These are phyloP conservation scores for Biston stratarius DNA, from an alignment of 2,888 invertebrate species.

Conservation along the genomic window DNA sequence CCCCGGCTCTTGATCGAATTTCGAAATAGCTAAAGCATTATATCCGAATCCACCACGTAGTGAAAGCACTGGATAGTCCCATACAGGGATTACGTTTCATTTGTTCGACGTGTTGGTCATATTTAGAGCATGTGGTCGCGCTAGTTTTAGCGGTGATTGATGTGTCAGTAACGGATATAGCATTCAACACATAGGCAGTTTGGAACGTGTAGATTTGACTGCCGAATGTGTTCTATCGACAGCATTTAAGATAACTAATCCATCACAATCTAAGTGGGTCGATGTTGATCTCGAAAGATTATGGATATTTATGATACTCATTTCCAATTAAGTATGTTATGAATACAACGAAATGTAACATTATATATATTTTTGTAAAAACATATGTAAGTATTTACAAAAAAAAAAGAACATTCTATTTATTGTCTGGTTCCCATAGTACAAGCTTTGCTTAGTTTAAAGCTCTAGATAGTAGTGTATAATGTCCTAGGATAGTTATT, in stretches of 20 bases:
- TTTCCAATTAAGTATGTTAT: background rate
- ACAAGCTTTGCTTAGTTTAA: too few species aligned
- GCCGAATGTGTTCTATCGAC: slow-evolving; percentile 41
- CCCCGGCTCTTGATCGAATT: slow-evolving; percentile 59
- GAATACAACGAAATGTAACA: background rate
- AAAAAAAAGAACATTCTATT: background rate
- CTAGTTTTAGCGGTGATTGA: slow-evolving; percentile 52
- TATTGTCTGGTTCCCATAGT: too few species aligned
- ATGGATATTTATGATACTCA: slow-evolving; percentile 14
- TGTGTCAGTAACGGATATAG: slow-evolving; percentile 49
- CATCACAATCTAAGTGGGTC: slow-evolving; percentile 44
- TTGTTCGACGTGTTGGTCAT: slow-evolving; percentile 47
- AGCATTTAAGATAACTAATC: slow-evolving; percentile 44
- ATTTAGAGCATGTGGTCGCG: slow-evolving; percentile 51
- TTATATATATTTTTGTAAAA: background rate
- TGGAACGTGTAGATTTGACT: slow-evolving; percentile 44
- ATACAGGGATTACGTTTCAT: slow-evolving; percentile 51
- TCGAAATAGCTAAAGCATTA: slow-evolving; percentile 44
- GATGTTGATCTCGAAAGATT: slow-evolving; percentile 32
- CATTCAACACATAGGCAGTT: slow-evolving; percentile 40
- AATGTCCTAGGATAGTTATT: too few species aligned
- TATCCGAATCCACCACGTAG: slow-evolving; percentile 50
- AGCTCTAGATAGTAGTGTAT: too few species aligned
- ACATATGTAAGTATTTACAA: background rate
- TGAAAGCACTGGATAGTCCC: slow-evolving; percentile 45